A percentile compares a stretch with the other conserved stretches of the same genome.
Conservation (phyloP, 2,888 invertebrate genomes). For the Stenodera caucasica region DNA sequence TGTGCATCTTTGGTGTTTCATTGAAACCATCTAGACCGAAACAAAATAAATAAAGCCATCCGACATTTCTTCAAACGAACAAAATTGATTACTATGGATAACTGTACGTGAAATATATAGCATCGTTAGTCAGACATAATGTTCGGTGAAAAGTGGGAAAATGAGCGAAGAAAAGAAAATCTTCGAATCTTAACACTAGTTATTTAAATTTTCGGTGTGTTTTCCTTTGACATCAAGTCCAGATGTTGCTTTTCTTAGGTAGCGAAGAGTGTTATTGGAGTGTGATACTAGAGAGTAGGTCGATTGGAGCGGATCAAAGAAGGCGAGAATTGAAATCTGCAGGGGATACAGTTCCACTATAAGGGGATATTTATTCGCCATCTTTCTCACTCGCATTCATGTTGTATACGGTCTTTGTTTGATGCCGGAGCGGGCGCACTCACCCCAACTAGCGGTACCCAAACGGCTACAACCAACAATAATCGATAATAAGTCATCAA, state of each 20-base stretch:
- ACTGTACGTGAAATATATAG: no score
- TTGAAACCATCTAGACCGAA: neutral
- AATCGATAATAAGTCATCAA: no score
- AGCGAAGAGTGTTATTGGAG: constrained; percentile 42
- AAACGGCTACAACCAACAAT: constrained; percentile 9
- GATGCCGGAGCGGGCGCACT: constrained; percentile 21
- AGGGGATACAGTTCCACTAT: constrained; percentile 43
- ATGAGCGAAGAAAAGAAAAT: constrained; percentile 9
- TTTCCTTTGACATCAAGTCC: constrained; percentile 50
- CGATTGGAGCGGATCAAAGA: constrained; percentile 50
- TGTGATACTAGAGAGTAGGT: constrained; percentile 44
- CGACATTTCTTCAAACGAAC: neutral
- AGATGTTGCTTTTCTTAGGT: constrained; percentile 48
- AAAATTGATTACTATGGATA: neutral
- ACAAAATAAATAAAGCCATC: constrained; percentile 3
- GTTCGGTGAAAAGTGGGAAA: no score
- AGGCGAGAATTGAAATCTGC: constrained; percentile 53
- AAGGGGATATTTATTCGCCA: constrained; percentile 26
- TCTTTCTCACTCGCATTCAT: constrained; percentile 24
- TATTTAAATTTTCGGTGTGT: constrained; percentile 32
- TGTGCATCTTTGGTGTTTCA: neutral
- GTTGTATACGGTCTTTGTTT: no score
- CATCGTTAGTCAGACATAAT: no score
- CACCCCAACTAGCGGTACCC: constrained; percentile 24
- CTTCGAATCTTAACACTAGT: constrained; percentile 23